Base-by-base conservation (phyloP, 23 tunicate species). In the Ciona savignyi region DNA sequence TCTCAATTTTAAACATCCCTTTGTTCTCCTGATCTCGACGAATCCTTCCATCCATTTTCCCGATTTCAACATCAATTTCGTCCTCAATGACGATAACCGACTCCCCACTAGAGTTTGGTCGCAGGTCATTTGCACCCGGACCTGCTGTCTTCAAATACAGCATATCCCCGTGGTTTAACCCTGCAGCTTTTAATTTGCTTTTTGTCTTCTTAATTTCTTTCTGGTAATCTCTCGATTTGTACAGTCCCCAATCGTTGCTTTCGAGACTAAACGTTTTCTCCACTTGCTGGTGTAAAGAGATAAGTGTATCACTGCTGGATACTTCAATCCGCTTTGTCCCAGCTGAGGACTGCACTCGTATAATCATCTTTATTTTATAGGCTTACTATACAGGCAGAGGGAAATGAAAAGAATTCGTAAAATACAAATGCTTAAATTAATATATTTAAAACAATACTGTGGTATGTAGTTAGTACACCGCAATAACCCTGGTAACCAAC, bases 131-230 rank as follows among this genome's bases (percentile, higher is more conserved):
- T 35, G n/a, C 22, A 26, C 70, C 77, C 3, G 30, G 33, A 48
- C 27, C 27, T 24, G 32, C 27, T 1, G 67, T n/a, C 4, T 69
- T 61, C 33, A 78, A 33, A 70, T 65, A 85, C 1, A 85, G 0
- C 86, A 91, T 91, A 33, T 91, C 98, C 0, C 98, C 98, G 85
- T 91, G 98, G n/a, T 91, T 91, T 25, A 91, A 61, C 27, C 70
- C 70, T 24, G 34, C 62, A 1, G 85, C 29, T n/a, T 67, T 70
- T 1, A 91, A 49, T 35, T 73, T 91, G 51, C 51, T 32, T n/a
- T 64, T 74, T 0, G 73, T 29, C 4, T 70, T 76, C 27, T 70
- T 75, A 6, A 90, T 51, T 66, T 72, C 81, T 2, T 29, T 25
- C 60, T 33, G 62, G 27, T 48, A 70, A 48, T 81, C 74, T 60